Conservation (phyloP, 2,888 invertebrate species). For the Lycocerus yunnanus region DNA sequence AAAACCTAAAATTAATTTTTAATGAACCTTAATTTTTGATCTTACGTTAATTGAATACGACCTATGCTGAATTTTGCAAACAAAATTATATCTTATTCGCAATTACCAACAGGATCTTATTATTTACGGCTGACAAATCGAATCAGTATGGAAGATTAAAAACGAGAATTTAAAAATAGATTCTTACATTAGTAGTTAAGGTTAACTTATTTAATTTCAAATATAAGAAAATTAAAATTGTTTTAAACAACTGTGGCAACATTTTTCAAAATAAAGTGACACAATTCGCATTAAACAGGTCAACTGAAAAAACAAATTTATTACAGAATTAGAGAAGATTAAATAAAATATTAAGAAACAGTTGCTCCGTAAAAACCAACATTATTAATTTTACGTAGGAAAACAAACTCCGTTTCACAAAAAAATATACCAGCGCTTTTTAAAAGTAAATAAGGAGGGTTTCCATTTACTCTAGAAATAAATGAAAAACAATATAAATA, state of each 20-base stretch:
- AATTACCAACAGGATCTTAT: too few species aligned
- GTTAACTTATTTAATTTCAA: neutral
- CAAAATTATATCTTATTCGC: too few species aligned
- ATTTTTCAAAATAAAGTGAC: neutral
- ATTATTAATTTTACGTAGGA: neutral
- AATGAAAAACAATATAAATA: too few species aligned
- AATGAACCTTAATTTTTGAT: too few species aligned
- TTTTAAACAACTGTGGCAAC: neutral
- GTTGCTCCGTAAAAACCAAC: neutral
- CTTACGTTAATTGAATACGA: too few species aligned
- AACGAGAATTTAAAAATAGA: neutral
- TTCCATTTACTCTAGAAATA: too few species aligned
- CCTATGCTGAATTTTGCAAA: too few species aligned
- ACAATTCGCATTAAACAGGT: neutral
- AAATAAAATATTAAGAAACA: neutral
- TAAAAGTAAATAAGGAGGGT: neutral
- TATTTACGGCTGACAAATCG: too few species aligned
- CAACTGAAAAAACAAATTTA: neutral
- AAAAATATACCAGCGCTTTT: neutral
- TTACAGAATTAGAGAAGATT: neutral
- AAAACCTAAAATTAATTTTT: too few species aligned
- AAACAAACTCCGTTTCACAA: neutral
- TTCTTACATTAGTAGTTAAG: neutral
- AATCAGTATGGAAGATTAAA: neutral
- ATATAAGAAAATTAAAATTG: neutral